A percentile compares a stretch with the other conserved stretches of the same genome.
phyloP scores from a whole-genome alignment of 2,113 vertebrate species.

The Gymnorhina tibicen region DNA sequence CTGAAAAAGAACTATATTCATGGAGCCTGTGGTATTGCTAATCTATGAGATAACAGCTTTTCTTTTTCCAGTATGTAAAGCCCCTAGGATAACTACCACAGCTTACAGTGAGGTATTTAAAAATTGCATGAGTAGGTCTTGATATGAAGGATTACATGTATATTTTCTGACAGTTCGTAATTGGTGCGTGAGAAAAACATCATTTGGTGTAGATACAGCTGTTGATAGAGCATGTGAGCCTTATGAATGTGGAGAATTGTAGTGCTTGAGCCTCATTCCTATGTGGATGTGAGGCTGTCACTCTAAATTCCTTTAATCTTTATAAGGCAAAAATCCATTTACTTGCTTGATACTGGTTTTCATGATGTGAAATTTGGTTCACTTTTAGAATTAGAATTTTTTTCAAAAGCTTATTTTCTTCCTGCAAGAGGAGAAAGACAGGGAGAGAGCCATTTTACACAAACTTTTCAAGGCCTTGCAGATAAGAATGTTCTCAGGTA shows the following conservation, averaged over 20 bases:
- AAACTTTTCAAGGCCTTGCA: background rate
- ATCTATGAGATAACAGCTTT: background rate
- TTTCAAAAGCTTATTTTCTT: background rate
- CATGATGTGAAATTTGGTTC: background rate
- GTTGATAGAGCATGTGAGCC: background rate
- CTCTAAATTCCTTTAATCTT: background rate
- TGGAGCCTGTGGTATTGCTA: background rate
- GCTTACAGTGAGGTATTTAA: background rate
- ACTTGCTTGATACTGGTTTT: background rate
- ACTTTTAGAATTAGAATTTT: background rate
- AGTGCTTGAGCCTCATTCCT: background rate
- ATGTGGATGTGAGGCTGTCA: background rate
- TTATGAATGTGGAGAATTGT: background rate
- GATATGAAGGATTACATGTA: background rate
- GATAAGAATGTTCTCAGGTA: background rate
- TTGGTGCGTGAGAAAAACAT: background rate
- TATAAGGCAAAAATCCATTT: background rate
- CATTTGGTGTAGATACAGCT: background rate
- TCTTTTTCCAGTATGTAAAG: background rate
- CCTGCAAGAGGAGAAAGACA: background rate
- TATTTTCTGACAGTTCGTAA: background rate
- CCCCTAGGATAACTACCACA: background rate
- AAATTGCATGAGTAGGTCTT: background rate
- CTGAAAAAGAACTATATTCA: background rate
- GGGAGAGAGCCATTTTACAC: background rate